Evolutionary conservation across 2,797 vertebrate genomes (phyloP), one percentile per base, ranked within the genome.

Genomic region (Zalophus californianus): DNA sequence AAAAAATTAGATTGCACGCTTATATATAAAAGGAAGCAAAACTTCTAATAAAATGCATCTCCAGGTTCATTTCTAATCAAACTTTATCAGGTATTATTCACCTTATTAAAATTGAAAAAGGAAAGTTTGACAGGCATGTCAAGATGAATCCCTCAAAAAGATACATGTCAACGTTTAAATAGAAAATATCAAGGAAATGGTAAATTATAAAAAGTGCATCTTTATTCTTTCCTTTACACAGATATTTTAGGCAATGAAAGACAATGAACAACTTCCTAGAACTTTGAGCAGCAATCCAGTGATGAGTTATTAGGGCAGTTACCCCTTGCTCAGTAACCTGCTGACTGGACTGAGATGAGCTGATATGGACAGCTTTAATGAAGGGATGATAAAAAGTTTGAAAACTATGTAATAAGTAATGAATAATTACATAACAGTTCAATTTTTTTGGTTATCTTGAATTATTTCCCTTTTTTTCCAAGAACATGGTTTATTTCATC

Each of bases 121-220:
- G 44, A 29, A 97, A 79, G 23, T 25, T 88, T 96, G 87, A 94
- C 90, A 97, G 62, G 14, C 14, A 78, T 93, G 68, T 88, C 80
- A 97, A 68, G 68, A 90, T 83, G 86, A 95, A 79, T 82, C 38
- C 62, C 25, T 90, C 66, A 97, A 90, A 97, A 84, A 84, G 89
- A 95, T 95, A 80, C 77, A 78, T 56, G 86, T 95, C 94, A 96
- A 62, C 0, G 50, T 91, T 96, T 38, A 94, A 88, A 80, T 56
- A 92, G 48, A 90, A 97, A 98, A 95, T 95, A 96, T 79, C 64
- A 88, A 85, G 41, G 64, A 97, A 94, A 95, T 95, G 78, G 50
- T 95, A 97, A 95, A 94, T 92, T 95, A 86, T 23, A 93, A 92
- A 96, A 95, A 79, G 15, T 77, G 5, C 29, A 50, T 64, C 50